These are phyloP conservation scores for Nephotettix cincticeps DNA, from an alignment of 1,140 invertebrate genomes.

Conservation along the genomic window DNA sequence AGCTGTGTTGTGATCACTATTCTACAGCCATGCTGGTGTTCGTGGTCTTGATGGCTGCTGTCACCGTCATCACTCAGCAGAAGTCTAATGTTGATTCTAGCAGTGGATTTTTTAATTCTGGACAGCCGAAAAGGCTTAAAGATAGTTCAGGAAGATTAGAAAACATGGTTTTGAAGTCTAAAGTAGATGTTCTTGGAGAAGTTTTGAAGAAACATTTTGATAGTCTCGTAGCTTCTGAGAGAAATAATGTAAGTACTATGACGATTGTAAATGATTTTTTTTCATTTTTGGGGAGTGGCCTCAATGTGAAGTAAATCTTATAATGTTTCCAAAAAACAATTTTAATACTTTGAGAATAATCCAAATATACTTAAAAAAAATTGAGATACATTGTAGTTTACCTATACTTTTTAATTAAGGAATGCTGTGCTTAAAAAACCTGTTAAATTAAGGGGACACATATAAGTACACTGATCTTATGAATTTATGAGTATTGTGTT, in stretches of 20 bases:
- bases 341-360: no score
- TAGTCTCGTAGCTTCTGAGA: constrained; percentile 43
- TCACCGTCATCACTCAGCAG: constrained; percentile 10
- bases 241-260: constrained; percentile 30
- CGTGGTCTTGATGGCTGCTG: background rate
- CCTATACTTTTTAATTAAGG: no score
- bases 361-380: no score
- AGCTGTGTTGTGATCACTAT: background rate
- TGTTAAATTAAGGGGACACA: no score
- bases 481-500: no score
- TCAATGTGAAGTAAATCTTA: no score
- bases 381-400: no score
- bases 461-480: no score
- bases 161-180: constrained; percentile 47
- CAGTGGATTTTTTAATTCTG: constrained; percentile 41
- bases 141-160: constrained; percentile 37
- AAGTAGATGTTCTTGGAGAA: constrained; percentile 57
- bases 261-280: no score
- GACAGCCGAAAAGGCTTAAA: constrained; percentile 41
- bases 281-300: no score
- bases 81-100: constrained; percentile 18
- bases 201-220: constrained; percentile 56
- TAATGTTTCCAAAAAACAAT: no score
- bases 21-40: background rate
- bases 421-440: no score